Percentiles rank a stretch among this genome's conserved stretches.
These are phyloP conservation scores for Nasonovia ribisnigri DNA, from an alignment of 2,888 invertebrate species.

Conservation along the genomic window DNA sequence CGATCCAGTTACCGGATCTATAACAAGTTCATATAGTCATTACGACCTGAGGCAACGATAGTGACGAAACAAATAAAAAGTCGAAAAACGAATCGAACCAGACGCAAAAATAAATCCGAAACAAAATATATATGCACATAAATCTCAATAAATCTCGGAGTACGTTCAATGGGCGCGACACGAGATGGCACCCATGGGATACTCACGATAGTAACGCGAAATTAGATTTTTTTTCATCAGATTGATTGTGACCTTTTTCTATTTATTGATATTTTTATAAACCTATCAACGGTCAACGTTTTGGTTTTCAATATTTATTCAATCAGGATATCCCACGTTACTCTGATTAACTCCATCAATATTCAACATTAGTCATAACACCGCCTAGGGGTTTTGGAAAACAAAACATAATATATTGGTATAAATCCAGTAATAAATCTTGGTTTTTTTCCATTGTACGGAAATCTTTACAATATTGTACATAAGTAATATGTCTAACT, in stretches of 20 bases:
- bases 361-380: too few relatives aligned
- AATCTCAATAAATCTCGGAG: slow-evolving; percentile 52
- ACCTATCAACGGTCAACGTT: background rate
- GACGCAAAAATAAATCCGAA: background rate
- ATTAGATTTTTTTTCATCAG: slow-evolving; percentile 37
- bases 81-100: slow-evolving; percentile 22
- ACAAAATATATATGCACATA: slow-evolving; percentile 51
- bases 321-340: background rate
- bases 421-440: background rate
- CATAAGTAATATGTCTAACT: background rate
- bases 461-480: background rate
- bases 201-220: background rate
- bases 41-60: slow-evolving; percentile 11
- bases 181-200: slow-evolving; percentile 53
- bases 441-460: background rate
- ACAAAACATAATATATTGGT: background rate
- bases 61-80: background rate
- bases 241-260: slow-evolving; percentile 16
- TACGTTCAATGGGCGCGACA: slow-evolving; percentile 30
- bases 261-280: background rate
- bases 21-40: slow-evolving; percentile 32
- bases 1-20: slow-evolving; percentile 51
- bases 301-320: background rate
- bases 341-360: background rate
- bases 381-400: background rate